A percentile compares a stretch with the other conserved stretches of the same genome.
These are phyloP conservation scores for Tiliacea aurago DNA, from an alignment of 2,888 invertebrate genomes.

Conservation along the genomic window DNA sequence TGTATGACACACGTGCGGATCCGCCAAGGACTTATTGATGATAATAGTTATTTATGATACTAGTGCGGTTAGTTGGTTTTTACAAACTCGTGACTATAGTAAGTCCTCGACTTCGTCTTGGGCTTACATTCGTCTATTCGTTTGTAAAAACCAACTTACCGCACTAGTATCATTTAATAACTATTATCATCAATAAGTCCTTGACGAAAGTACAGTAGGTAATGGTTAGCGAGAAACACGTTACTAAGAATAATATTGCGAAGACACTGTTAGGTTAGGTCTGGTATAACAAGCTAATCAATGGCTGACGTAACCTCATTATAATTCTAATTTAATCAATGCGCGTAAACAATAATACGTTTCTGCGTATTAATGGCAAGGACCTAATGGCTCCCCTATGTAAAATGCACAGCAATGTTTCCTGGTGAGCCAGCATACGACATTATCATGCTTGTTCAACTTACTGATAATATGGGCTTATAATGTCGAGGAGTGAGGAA, in stretches of 20 bases:
- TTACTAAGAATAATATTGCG: no score
- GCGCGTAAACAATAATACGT: background rate
- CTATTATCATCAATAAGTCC: no score
- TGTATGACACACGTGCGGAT: background rate
- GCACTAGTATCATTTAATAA: no score
- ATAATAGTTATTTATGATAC: no score
- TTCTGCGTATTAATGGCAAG: background rate
- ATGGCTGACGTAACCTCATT: conserved; percentile 15
- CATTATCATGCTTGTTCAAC: background rate
- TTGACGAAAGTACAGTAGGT: no score
- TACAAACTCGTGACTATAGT: background rate
- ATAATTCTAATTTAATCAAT: conserved; percentile 3
- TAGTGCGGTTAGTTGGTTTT: no score
- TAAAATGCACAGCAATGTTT: background rate
- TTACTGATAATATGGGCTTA: background rate
- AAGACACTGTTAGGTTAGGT: background rate
- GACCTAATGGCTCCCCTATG: background rate
- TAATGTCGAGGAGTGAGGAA: background rate
- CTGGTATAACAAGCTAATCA: background rate
- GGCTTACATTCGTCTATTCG: no score
- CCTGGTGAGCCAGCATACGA: background rate
- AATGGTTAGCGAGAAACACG: no score
- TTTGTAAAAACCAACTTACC: no score
- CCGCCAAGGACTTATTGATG: no score
- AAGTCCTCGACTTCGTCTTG: no score